phyloP scores from a whole-genome alignment of 2,888 invertebrate species.

The Hydropsyche betteni region DNA sequence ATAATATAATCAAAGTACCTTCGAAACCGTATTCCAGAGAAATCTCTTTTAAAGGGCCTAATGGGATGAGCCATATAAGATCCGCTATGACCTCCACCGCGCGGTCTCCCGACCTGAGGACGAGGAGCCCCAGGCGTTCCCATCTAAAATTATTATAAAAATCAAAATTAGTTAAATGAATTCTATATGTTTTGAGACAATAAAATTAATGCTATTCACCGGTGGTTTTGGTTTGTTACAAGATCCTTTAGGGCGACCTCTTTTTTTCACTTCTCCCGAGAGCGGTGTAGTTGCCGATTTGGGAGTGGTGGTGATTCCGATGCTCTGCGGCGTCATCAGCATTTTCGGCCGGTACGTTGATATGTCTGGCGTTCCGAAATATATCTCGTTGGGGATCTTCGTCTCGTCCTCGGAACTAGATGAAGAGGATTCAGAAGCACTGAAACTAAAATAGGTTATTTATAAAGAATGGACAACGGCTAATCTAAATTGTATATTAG shows the following conservation, averaged over 20 bases:
- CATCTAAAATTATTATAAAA: conserved; percentile 14
- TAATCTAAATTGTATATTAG: background rate
- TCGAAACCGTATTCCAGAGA: conserved; percentile 65
- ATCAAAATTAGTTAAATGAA: background rate
- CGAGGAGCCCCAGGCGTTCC: conserved; percentile 49
- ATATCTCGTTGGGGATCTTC: conserved; percentile 52
- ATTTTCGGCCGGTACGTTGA: conserved; percentile 45
- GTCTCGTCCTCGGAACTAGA: conserved; percentile 50
- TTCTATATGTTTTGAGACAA: background rate
- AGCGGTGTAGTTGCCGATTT: conserved; percentile 10
- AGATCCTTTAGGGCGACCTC: conserved; percentile 65
- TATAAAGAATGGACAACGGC: too few relatives aligned
- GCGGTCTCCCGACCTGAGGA: conserved; percentile 56
- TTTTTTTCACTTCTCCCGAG: conserved; percentile 60
- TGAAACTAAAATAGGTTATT: conserved; percentile 39
- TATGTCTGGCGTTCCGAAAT: conserved; percentile 52
- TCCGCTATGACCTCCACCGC: conserved; percentile 56
- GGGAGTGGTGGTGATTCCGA: conserved; percentile 23
- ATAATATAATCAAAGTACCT: conserved; percentile 56
- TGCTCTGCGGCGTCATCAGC: background rate
- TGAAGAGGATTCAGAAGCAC: conserved; percentile 45
- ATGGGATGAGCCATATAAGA: conserved; percentile 62
- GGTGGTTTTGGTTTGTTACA: conserved; percentile 63
- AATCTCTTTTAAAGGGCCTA: conserved; percentile 64
- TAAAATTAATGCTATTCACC: background rate